Base-by-base conservation (phyloP, 2,888 invertebrate genomes). In the Dasypogon diadema region DNA sequence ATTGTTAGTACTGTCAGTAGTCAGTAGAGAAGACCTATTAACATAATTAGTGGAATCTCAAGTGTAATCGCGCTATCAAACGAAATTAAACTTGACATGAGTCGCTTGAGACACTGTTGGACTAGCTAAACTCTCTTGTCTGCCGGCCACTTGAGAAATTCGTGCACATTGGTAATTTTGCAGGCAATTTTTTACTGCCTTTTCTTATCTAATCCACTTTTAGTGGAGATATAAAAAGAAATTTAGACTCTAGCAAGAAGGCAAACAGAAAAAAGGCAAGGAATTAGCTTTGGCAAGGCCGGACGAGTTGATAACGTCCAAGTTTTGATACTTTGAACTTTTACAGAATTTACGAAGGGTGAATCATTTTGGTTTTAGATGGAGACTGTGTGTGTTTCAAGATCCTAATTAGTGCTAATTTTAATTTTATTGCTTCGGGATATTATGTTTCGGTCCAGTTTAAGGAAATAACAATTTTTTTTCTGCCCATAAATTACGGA, bases 51-150 rank as follows among this genome's bases (percentile, higher is more conserved):
- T 26, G 26, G 48, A 65, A 65, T 65, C 65, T 46, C 22, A 65
- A 65, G 48, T 65, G 46, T 65, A 65, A 65, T 65, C 65, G 42
- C 21, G 24, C 14, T 46, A 48, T 65, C 48, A 42, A 26, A 65
- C 37, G 46, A 46, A 65, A 65, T 65, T 65, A 65, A 65, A 42
- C 65, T 65, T 65, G 65, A 65, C 65, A 65, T 65, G 48, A 65
- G 24, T 21, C 18, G 21, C 51, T 51, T 51, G 21, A 51, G 42
- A 42, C 2, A 12, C 42, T n/a, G n/a, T n/a, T n/a, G n/a, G n/a
- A n/a, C n/a, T 42, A 12, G 42, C n/a, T 42, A 6, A 3, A n/a
- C n/a, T 12, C 2, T 1, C 42, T 12, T 3, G 42, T n/a, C 2
- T 42, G n/a, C n/a, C 12, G 42, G 8, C 42, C 42, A 42, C 42